phyloP scores from a whole-genome alignment of 2,113 vertebrate species.

The Daboia siamensis region DNA sequence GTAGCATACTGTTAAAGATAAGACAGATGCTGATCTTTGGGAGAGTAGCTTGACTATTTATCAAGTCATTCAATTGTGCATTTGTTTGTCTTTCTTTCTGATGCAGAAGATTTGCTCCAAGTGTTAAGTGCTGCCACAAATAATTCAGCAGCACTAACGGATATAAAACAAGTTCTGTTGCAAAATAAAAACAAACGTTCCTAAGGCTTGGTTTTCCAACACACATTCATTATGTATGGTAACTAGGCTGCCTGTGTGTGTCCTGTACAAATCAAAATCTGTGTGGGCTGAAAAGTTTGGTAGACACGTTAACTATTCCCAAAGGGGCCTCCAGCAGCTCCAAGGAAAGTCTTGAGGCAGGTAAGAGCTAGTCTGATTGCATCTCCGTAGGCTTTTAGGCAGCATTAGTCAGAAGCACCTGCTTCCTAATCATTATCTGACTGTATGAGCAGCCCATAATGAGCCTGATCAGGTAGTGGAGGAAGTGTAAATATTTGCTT shows the following conservation, averaged over 20 bases:
- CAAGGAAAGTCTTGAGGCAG: not conserved
- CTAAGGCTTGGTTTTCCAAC: not conserved
- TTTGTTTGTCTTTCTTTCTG: not conserved
- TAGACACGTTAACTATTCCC: not conserved
- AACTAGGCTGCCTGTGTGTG: not conserved
- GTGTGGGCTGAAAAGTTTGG: not conserved
- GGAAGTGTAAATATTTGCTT: not conserved
- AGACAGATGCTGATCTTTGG: not conserved
- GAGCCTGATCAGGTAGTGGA: not conserved
- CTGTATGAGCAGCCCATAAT: not conserved
- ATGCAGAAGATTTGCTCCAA: not conserved
- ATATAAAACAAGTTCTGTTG: not conserved
- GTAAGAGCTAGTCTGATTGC: not conserved
- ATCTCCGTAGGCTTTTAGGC: not conserved
- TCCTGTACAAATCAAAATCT: not conserved
- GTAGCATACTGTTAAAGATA: not conserved
- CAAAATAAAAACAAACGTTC: not conserved
- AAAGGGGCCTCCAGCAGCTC: not conserved
- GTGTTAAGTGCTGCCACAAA: not conserved
- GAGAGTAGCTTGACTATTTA: not conserved
- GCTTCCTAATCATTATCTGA: conserved; percentile 1
- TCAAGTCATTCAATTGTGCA: not conserved
- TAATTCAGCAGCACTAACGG: not conserved
- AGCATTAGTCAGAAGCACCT: not conserved
- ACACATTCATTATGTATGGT: not conserved